Evolutionary conservation across 1,140 invertebrate genomes (phyloP).

Genomic region (Pentalonia nigronervosa): DNA sequence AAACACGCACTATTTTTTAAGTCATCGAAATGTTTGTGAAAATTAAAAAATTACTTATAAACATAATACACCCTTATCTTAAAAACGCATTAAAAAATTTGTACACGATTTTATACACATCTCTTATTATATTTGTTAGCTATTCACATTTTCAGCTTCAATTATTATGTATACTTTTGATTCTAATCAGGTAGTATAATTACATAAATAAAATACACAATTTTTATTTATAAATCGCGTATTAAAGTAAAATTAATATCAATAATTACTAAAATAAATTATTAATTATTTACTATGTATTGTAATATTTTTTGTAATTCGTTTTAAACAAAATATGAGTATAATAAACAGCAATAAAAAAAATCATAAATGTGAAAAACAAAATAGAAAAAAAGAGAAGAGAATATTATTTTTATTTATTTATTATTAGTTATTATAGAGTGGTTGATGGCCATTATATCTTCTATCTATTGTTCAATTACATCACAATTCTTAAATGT

Average conservation of each 20-base stretch:
- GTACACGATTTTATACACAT: background rate
- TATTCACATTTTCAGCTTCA: background rate
- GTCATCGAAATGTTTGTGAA: background rate
- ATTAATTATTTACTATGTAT: background rate
- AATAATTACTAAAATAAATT: no score
- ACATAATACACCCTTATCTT: background rate
- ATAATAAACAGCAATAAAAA: background rate
- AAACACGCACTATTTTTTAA: constrained; percentile 19
- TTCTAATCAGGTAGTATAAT: background rate
- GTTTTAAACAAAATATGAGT: no score
- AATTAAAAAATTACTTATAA: background rate
- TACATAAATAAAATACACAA: background rate
- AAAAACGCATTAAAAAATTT: background rate
- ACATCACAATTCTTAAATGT: background rate
- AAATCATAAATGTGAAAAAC: background rate
- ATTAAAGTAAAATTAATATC: background rate
- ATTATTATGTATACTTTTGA: background rate
- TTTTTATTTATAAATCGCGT: background rate
- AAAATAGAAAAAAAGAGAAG: background rate
- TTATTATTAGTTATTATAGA: background rate
- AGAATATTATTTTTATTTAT: background rate
- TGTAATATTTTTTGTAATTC: background rate
- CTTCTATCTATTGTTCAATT: background rate
- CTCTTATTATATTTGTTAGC: background rate
- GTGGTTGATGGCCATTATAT: background rate